These are phyloP conservation scores for Diorhabda sublineata DNA, from an alignment of 1,140 invertebrate species.

Conservation along the genomic window DNA sequence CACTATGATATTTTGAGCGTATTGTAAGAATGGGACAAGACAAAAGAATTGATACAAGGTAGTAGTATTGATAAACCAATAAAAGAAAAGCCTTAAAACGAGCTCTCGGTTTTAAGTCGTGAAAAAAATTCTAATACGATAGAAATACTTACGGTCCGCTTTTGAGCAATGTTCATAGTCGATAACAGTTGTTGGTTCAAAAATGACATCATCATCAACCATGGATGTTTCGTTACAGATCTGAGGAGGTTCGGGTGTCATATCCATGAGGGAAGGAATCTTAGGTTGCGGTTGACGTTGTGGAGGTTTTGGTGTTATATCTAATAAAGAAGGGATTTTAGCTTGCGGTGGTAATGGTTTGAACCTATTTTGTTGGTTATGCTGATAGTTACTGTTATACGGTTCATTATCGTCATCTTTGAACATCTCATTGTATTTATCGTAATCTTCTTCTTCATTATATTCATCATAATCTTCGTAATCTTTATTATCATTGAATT, in stretches of 20 bases:
- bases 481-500: neutral
- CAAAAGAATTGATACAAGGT: no score
- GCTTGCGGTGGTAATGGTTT: neutral
- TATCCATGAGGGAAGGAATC: constrained; percentile 11
- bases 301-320: constrained; percentile 3
- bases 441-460: constrained; percentile 26
- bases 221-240: neutral
- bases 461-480: constrained; percentile 16
- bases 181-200: constrained; percentile 50
- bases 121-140: constrained; percentile 1
- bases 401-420: constrained; percentile 20
- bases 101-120: no score
- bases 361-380: neutral
- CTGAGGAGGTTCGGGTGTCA: neutral
- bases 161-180: constrained; percentile 65
- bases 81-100: no score
- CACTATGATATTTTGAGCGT: no score
- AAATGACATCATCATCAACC: constrained; percentile 28
- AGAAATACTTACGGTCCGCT: constrained; percentile 34
- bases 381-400: neutral
- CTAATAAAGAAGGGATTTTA: neutral
- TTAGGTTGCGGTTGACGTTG: neutral
- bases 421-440: constrained; percentile 29
- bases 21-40: no score
- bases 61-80: no score